Evolutionary conservation across 2,113 vertebrate species (phyloP).

Genomic region (Pelecanus crispus): DNA sequence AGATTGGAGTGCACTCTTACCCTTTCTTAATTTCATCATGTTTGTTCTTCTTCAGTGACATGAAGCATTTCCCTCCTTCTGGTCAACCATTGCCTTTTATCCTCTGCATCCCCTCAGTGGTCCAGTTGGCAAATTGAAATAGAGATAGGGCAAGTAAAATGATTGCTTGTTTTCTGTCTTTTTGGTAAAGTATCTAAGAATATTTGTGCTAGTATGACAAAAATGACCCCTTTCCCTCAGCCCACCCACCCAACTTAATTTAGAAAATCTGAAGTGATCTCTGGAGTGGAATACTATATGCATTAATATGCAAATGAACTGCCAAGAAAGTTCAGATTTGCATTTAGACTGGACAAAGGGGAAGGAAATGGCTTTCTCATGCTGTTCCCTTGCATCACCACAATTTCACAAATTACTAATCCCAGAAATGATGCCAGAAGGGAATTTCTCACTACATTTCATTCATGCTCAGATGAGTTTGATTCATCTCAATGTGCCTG

Average conservation of each 20-base stretch:
- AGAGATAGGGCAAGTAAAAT: neutral
- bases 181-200: neutral
- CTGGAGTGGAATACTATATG: constrained; percentile 66
- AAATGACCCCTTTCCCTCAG: constrained; percentile 58
- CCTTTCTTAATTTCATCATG: constrained; percentile 66
- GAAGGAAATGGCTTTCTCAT: constrained; percentile 63
- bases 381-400: constrained; percentile 59
- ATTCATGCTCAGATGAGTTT: constrained; percentile 53
- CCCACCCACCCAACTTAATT: constrained; percentile 66
- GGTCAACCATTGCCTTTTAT: constrained; percentile 37
- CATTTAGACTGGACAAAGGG: constrained; percentile 77
- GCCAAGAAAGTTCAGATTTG: constrained; percentile 76
- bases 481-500: constrained; percentile 58
- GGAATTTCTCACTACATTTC: constrained; percentile 53
- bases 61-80: constrained; percentile 28
- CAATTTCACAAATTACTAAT: constrained; percentile 70
- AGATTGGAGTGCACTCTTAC: constrained; percentile 73
- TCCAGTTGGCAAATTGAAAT: neutral
- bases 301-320: constrained; percentile 77
- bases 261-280: constrained; percentile 72
- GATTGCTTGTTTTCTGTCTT: neutral
- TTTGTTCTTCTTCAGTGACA: constrained; percentile 43
- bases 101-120: neutral
- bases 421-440: constrained; percentile 66
- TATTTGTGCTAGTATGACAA: constrained; percentile 10